Conservation (phyloP, 2,797 vertebrate genomes). For the Craterocephalus amniculus region DNA sequence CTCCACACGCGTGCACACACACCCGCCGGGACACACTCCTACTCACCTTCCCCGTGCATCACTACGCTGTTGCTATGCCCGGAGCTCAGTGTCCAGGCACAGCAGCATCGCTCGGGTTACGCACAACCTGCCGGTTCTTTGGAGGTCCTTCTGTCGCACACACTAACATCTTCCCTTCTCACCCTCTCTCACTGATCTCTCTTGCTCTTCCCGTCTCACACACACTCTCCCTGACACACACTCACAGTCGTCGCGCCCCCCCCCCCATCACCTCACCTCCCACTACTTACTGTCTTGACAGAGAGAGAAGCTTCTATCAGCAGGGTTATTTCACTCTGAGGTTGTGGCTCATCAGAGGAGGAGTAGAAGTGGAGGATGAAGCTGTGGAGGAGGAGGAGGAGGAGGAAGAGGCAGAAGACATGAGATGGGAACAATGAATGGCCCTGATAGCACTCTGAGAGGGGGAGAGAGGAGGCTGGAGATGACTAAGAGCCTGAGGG, state of each 20-base stretch:
- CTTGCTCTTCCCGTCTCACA: slow-evolving; percentile 45
- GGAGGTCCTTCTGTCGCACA: slow-evolving; percentile 64
- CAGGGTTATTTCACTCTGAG: slow-evolving; percentile 78
- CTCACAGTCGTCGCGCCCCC: slow-evolving; percentile 17
- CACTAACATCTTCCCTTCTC: slow-evolving; percentile 66
- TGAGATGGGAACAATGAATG: slow-evolving; percentile 73
- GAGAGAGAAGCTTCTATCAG: slow-evolving; percentile 77
- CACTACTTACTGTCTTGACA: slow-evolving; percentile 80
- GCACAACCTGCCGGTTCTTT: slow-evolving; percentile 72
- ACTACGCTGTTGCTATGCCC: slow-evolving; percentile 75
- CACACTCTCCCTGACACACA: slow-evolving; percentile 37
- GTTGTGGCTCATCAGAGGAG: slow-evolving; percentile 76
- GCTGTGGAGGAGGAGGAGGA: slow-evolving; percentile 66
- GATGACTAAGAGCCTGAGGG: slow-evolving; percentile 71
- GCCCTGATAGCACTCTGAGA: slow-evolving; percentile 68
- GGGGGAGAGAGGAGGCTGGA: slow-evolving; percentile 62
- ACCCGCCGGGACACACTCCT: slow-evolving; percentile 45
- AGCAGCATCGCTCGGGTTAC: slow-evolving; percentile 63
- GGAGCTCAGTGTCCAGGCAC: slow-evolving; percentile 67
- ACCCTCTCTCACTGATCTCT: slow-evolving; percentile 48
- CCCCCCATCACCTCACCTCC: slow-evolving; percentile 60
- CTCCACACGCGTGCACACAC: slow-evolving; percentile 42
- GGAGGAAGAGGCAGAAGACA: slow-evolving; percentile 64
- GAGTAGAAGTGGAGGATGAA: slow-evolving; percentile 72
- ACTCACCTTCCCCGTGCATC: slow-evolving; percentile 76